phyloP scores from a whole-genome alignment of 2,113 vertebrate genomes.

The Lophius piscatorius region DNA sequence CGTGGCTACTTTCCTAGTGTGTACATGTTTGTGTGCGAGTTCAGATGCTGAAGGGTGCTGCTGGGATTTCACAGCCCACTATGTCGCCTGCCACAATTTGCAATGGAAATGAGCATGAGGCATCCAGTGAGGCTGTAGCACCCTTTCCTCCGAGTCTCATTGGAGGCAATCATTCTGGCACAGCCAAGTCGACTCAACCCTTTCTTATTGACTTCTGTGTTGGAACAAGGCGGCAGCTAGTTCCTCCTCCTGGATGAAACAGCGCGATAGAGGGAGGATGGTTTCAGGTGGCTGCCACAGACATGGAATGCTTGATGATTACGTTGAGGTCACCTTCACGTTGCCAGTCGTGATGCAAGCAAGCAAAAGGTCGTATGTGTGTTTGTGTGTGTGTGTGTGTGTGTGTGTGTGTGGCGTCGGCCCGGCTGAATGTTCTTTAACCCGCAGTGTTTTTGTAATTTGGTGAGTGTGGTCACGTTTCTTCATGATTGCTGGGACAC shows the following conservation, averaged over 20 bases:
- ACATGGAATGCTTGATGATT: slow-evolving; percentile 7
- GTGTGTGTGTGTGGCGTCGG: slow-evolving; percentile 39
- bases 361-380: slow-evolving; percentile 20
- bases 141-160: slow-evolving; percentile 39
- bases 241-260: background rate
- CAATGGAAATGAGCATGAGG: slow-evolving; percentile 71
- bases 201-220: slow-evolving; percentile 23
- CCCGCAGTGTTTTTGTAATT: slow-evolving; percentile 51
- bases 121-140: slow-evolving; percentile 39
- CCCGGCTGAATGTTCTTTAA: slow-evolving; percentile 44
- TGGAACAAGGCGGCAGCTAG: background rate
- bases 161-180: slow-evolving; percentile 33
- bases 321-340: slow-evolving; percentile 34
- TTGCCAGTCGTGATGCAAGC: slow-evolving; percentile 13
- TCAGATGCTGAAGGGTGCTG: slow-evolving; percentile 45
- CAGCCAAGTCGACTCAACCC: slow-evolving; percentile 38
- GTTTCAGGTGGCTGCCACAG: slow-evolving; percentile 9
- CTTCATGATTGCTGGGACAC: slow-evolving; percentile 31
- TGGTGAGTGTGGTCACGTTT: slow-evolving; percentile 42
- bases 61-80: slow-evolving; percentile 57
- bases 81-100: slow-evolving; percentile 63
- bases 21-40: slow-evolving; percentile 37
- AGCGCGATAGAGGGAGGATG: background rate
- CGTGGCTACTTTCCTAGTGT: slow-evolving; percentile 6
- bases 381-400: slow-evolving; percentile 16